Conservation (phyloP, 2,113 vertebrate genomes). For the Forbesichthys papilliferus region DNA sequence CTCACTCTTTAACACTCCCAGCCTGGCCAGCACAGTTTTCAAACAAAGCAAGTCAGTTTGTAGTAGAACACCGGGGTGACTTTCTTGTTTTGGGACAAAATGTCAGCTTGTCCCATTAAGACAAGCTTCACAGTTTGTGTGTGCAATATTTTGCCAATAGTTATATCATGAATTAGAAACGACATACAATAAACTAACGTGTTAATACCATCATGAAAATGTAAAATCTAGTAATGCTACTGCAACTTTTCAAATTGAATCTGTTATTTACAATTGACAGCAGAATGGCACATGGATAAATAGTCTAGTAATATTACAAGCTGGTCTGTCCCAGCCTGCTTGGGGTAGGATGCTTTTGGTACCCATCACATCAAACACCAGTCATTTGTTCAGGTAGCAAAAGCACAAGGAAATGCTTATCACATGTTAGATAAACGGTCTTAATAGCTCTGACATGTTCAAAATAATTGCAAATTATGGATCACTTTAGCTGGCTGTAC, state of each 20-base stretch:
- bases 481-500: neutral
- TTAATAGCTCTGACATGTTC: no score
- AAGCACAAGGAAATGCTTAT: neutral
- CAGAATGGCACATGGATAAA: neutral
- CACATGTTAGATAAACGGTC: neutral
- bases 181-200: neutral
- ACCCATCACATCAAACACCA: neutral
- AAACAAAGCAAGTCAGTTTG: no score
- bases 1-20: no score
- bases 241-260: neutral
- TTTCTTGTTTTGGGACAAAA: no score
- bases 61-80: no score
- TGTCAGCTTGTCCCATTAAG: no score
- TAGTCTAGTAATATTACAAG: neutral
- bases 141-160: neutral
- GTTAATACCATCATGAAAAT: neutral
- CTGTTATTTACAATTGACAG: neutral
- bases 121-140: neutral
- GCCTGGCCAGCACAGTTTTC: no score
- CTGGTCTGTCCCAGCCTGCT: neutral
- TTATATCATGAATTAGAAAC: neutral
- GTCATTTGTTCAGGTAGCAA: no score
- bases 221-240: neutral
- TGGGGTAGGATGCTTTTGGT: conserved; percentile 1
- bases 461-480: no score